Percentiles rank a stretch among this genome's conserved stretches.
phyloP scores from a whole-genome alignment of 2,797 vertebrate genomes.

The Oceanodroma leucorhoa region DNA sequence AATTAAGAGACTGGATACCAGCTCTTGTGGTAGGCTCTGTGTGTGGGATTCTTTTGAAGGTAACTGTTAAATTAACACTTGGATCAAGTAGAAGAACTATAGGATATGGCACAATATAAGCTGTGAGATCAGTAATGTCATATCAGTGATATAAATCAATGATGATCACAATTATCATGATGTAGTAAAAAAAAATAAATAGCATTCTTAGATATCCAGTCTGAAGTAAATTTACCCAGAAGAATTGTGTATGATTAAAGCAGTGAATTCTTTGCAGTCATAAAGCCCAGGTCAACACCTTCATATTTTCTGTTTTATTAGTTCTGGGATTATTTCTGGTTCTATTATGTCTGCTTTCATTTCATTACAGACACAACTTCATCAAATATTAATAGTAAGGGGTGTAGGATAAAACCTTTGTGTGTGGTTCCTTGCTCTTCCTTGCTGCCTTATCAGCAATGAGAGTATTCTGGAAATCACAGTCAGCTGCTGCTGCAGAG shows the following conservation, averaged over 20 bases:
- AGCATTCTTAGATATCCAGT: neutral
- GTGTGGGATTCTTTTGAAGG: neutral
- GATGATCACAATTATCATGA: neutral
- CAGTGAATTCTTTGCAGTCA: neutral
- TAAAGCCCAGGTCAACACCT: neutral
- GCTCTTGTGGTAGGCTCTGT: rapidly evolving
- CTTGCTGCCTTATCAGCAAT: neutral
- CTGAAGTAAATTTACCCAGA: neutral
- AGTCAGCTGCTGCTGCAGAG: slow-evolving; percentile 1
- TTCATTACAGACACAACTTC: slow-evolving; percentile 20
- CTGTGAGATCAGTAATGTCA: neutral
- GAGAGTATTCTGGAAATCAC: neutral
- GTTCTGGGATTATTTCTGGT: neutral
- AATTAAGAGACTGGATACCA: neutral
- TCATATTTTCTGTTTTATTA: neutral
- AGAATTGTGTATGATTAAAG: neutral
- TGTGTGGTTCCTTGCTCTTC: neutral
- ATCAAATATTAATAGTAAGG: slow-evolving; percentile 40
- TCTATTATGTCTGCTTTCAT: slow-evolving; percentile 12
- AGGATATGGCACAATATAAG: neutral
- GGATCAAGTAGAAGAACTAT: neutral
- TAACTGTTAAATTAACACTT: neutral
- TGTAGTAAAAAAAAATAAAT: neutral
- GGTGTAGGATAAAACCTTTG: neutral
- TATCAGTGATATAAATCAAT: neutral